phyloP scores from a whole-genome alignment of 2,113 vertebrate species.

The Anguilla japonica region DNA sequence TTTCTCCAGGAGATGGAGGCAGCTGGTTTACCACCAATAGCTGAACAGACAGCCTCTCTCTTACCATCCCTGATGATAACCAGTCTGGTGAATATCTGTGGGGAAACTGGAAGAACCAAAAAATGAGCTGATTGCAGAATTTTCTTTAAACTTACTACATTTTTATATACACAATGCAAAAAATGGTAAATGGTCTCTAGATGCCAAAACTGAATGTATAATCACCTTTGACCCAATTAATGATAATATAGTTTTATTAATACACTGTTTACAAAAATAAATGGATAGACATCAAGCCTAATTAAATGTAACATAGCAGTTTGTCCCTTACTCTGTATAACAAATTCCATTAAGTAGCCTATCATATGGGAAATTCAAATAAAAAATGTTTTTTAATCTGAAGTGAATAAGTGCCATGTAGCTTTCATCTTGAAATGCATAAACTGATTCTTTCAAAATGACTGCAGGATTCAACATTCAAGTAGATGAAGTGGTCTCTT shows the following conservation, averaged over 20 bases:
- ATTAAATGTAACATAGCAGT: too few species aligned
- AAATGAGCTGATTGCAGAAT: neutral
- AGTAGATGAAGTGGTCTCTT: neutral
- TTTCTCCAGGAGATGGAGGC: slow-evolving; percentile 60
- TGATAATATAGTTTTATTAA: too few species aligned
- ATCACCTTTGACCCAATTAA: too few species aligned
- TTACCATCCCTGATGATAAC: neutral
- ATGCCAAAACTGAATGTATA: neutral
- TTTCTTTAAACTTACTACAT: neutral
- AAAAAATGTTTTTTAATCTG: too few species aligned
- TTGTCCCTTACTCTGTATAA: too few species aligned
- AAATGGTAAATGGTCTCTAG: neutral
- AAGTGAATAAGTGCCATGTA: too few species aligned
- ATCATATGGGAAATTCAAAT: too few species aligned
- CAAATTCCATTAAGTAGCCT: too few species aligned
- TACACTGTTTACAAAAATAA: too few species aligned
- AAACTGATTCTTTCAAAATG: too few species aligned
- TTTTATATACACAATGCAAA: neutral
- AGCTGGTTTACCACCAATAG: slow-evolving; percentile 50
- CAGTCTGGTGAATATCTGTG: slow-evolving; percentile 26
- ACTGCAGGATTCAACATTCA: neutral
- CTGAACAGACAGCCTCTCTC: slow-evolving; percentile 57
- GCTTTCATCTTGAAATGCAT: too few species aligned
- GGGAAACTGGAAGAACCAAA: slow-evolving; percentile 41
- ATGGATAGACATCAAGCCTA: too few species aligned